Percentiles rank a stretch among this genome's conserved stretches.
Conservation (phyloP, 2,888 invertebrate genomes). For the Nephrotoma appendiculata region DNA sequence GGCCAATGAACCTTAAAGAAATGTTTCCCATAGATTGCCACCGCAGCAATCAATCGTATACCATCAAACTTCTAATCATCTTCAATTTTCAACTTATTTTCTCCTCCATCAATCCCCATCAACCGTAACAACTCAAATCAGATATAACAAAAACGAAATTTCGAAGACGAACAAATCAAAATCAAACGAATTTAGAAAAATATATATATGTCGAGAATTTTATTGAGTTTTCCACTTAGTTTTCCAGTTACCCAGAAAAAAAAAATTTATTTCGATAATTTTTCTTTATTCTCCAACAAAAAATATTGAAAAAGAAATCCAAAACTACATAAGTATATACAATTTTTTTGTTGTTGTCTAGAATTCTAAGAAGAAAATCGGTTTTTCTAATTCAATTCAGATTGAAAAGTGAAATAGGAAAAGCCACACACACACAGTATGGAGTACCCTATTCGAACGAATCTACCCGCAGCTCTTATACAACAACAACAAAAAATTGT, state of each 20-base stretch:
- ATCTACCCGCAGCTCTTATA: neutral
- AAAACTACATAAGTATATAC: neutral
- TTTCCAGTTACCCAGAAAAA: neutral
- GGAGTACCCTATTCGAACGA: neutral
- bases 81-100: neutral
- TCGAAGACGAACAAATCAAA: neutral
- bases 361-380: neutral
- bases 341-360: neutral
- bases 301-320: neutral
- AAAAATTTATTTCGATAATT: neutral
- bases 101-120: neutral
- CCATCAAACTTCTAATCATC: neutral
- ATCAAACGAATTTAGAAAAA: neutral
- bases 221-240: neutral
- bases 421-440: neutral
- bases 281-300: neutral
- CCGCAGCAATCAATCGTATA: too few relatives aligned
- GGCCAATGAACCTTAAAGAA: too few relatives aligned
- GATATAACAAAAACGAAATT: neutral
- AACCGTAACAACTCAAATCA: neutral
- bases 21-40: too few relatives aligned
- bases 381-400: neutral
- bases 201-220: neutral
- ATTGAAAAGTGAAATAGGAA: neutral
- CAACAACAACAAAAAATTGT: neutral